Conservation (phyloP, 2,888 invertebrate genomes). For the Lampropteryx suffumata region DNA sequence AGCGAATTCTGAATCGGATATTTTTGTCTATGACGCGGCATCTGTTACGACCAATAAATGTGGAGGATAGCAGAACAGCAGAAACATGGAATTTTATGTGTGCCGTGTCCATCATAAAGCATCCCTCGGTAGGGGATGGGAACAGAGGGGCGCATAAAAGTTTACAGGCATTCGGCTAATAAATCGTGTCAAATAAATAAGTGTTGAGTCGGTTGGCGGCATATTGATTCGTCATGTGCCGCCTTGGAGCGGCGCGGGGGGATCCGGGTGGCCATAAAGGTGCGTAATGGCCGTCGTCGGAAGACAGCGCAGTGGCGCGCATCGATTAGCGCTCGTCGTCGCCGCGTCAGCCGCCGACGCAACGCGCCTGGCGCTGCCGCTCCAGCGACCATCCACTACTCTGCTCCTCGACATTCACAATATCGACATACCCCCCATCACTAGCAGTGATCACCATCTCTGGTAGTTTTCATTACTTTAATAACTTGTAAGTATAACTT, state of each 20-base stretch:
- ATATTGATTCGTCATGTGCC: slow-evolving; percentile 83
- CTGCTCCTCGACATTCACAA: slow-evolving; percentile 14
- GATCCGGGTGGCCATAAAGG: slow-evolving; percentile 85
- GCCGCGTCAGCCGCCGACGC: slow-evolving; percentile 80
- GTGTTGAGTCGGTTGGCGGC: slow-evolving; percentile 82
- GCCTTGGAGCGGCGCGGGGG: slow-evolving; percentile 70
- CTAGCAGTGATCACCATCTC: slow-evolving; percentile 24
- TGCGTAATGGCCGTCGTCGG: slow-evolving; percentile 88
- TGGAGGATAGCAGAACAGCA: slow-evolving; percentile 60
- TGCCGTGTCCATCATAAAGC: slow-evolving; percentile 74
- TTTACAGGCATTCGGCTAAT: slow-evolving; percentile 81
- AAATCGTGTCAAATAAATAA: slow-evolving; percentile 83
- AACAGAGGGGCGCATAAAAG: slow-evolving; percentile 74
- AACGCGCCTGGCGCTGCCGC: slow-evolving; percentile 52
- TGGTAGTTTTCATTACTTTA: background rate
- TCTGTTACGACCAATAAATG: slow-evolving; percentile 74
- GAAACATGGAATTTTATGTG: slow-evolving; percentile 71
- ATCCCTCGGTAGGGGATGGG: slow-evolving; percentile 57
- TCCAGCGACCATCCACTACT: slow-evolving; percentile 32
- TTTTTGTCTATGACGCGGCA: slow-evolving; percentile 51
- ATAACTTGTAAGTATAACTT: no score
- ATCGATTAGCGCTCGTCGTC: slow-evolving; percentile 86
- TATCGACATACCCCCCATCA: slow-evolving; percentile 31
- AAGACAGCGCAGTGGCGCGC: slow-evolving; percentile 87
- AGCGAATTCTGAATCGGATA: slow-evolving; percentile 32